Evolutionary conservation across 2,888 invertebrate genomes (phyloP).

Genomic region (Fragum fragum): DNA sequence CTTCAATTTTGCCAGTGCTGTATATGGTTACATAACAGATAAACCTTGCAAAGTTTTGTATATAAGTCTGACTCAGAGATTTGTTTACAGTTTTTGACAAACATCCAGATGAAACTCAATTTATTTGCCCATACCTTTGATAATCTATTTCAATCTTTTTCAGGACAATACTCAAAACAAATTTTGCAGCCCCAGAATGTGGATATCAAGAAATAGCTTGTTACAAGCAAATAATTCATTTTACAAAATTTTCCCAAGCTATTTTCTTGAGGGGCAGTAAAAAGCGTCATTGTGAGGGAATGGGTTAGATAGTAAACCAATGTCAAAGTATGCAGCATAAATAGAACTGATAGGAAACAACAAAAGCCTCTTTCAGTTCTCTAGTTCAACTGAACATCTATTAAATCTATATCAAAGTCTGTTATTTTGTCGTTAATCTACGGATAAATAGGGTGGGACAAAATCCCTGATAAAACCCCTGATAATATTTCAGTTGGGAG

Average conservation of each 20-base stretch:
- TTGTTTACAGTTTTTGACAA: slow-evolving; percentile 11
- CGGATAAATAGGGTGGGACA: slow-evolving; percentile 2
- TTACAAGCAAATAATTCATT: too few relatives aligned
- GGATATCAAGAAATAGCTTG: too few relatives aligned
- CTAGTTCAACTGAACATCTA: background rate
- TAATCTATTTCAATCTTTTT: background rate
- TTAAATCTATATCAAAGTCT: slow-evolving; percentile 9
- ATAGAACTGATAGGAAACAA: background rate
- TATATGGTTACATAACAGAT: background rate
- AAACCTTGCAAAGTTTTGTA: slow-evolving; percentile 1
- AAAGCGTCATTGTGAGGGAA: too few relatives aligned
- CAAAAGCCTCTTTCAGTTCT: slow-evolving; percentile 18
- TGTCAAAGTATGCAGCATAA: too few relatives aligned
- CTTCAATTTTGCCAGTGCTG: too few relatives aligned
- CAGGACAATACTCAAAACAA: too few relatives aligned
- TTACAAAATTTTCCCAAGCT: too few relatives aligned
- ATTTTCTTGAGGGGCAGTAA: too few relatives aligned
- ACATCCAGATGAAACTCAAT: slow-evolving; percentile 13
- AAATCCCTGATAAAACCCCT: slow-evolving; percentile 11
- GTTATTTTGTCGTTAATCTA: slow-evolving; percentile 12
- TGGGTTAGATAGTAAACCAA: too few relatives aligned
- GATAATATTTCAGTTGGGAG: slow-evolving; percentile 1
- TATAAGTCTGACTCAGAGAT: background rate
- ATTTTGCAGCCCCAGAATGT: too few relatives aligned
- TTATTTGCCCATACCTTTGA: background rate